A percentile compares a stretch with the other conserved stretches of the same genome.
phyloP scores from a whole-genome alignment of 1,140 invertebrate genomes.

The Sipha flava region DNA sequence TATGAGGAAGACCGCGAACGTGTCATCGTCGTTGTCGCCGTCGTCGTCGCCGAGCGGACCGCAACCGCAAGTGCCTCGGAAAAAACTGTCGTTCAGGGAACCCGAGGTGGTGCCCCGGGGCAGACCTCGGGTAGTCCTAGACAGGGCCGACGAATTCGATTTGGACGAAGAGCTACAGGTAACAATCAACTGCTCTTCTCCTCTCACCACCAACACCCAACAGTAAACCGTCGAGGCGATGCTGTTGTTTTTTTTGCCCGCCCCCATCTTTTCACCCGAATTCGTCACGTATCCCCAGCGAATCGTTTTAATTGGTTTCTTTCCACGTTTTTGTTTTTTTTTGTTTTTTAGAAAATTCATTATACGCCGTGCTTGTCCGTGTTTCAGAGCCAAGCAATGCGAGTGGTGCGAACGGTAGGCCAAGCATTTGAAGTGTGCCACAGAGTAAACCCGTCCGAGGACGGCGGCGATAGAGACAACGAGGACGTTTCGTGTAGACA shows the following conservation, averaged over 20 bases:
- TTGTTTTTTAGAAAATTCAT: not conserved
- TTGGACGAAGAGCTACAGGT: slow-evolving; percentile 8
- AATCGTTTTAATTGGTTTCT: not conserved
- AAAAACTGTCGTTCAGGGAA: slow-evolving; percentile 76
- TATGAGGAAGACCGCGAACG: not conserved
- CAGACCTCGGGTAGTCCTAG: slow-evolving; percentile 42
- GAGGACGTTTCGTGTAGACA: not conserved
- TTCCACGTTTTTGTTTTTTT: not conserved
- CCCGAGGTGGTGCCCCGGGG: slow-evolving; percentile 59
- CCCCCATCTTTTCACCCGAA: no score
- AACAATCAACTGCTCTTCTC: not conserved
- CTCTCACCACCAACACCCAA: no score
- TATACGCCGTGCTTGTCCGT: slow-evolving; percentile 4
- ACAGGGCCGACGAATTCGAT: slow-evolving; percentile 36
- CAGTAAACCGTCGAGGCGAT: no score
- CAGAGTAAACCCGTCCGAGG: slow-evolving; percentile 57
- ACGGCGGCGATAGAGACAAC: slow-evolving; percentile 48
- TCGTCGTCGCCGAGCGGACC: slow-evolving; percentile 36
- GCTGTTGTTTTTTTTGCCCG: no score
- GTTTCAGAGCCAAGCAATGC: slow-evolving; percentile 92
- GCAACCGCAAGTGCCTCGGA: slow-evolving; percentile 56
- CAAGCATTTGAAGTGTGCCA: slow-evolving; percentile 99
- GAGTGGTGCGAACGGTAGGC: slow-evolving; percentile 92
- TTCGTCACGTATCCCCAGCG: not conserved
- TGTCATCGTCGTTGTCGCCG: slow-evolving; percentile 35